A percentile compares a stretch with the other conserved stretches of the same genome.
Evolutionary conservation across 2,113 vertebrate species (phyloP).

Genomic region (Centropristis striata): DNA sequence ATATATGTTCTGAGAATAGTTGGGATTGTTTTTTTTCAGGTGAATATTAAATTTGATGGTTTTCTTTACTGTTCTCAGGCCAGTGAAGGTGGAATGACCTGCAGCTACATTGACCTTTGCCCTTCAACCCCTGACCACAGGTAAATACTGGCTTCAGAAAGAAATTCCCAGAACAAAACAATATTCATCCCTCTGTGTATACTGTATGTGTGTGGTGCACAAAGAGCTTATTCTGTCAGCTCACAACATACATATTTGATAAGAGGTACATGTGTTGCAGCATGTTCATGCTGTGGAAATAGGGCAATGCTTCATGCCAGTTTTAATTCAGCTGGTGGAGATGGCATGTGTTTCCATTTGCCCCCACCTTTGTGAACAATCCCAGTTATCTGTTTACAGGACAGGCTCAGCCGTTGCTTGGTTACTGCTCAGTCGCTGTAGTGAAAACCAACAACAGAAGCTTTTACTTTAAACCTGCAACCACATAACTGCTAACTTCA

Average conservation of each 20-base stretch:
- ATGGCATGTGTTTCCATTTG: slow-evolving; percentile 42
- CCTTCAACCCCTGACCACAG: slow-evolving; percentile 55
- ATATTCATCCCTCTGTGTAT: neutral
- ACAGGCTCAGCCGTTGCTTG: slow-evolving; percentile 71
- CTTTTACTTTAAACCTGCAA: slow-evolving; percentile 25
- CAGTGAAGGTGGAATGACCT: slow-evolving; percentile 78
- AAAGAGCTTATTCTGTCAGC: neutral
- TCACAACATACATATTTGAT: slow-evolving; percentile 51
- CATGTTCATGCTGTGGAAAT: slow-evolving; percentile 40
- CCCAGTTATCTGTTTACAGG: slow-evolving; percentile 68
- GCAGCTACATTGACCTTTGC: slow-evolving; percentile 81
- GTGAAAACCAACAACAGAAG: slow-evolving; percentile 44
- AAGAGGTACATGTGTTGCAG: slow-evolving; percentile 12
- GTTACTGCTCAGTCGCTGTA: slow-evolving; percentile 67
- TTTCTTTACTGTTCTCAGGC: slow-evolving; percentile 76
- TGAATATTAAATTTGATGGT: neutral
- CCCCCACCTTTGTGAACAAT: slow-evolving; percentile 46
- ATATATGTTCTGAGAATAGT: neutral
- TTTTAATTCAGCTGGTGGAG: slow-evolving; percentile 20
- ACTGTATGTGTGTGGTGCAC: neutral
- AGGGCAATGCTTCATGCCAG: slow-evolving; percentile 32
- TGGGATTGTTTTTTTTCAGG: neutral
- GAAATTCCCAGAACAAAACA: neutral
- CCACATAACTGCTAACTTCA: slow-evolving; percentile 10
- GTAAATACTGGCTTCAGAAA: slow-evolving; percentile 67